phyloP scores from a whole-genome alignment of 2,888 invertebrate genomes.

The Sarcophaga caerulescens region DNA sequence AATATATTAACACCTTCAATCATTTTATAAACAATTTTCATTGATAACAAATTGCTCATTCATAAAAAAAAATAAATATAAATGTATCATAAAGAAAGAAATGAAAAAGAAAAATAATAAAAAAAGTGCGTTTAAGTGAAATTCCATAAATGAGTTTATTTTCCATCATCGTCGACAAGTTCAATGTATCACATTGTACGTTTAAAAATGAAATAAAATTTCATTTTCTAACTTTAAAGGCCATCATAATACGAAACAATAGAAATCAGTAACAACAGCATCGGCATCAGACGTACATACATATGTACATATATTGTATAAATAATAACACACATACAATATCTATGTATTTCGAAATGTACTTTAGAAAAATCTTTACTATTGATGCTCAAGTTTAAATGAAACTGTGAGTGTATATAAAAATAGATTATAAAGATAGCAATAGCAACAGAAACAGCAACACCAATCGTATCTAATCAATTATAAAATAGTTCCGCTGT shows the following conservation, averaged over 20 bases:
- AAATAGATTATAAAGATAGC: neutral
- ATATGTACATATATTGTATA: too few species aligned
- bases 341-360: too few species aligned
- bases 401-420: too few species aligned
- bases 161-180: neutral
- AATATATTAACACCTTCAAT: conserved; percentile 13
- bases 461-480: conserved; percentile 58
- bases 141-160: neutral
- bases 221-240: neutral
- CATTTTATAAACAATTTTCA: neutral
- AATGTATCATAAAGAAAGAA: neutral
- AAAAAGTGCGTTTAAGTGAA: neutral
- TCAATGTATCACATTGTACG: neutral
- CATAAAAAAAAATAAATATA: neutral
- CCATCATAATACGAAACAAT: neutral
- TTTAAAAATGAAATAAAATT: neutral
- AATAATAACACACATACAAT: too few species aligned
- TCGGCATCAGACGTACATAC: neutral
- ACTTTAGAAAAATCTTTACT: too few species aligned
- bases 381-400: too few species aligned
- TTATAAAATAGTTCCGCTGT: conserved; percentile 48
- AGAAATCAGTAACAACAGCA: neutral
- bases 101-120: conserved; percentile 12
- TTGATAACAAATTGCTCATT: neutral
- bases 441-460: conserved; percentile 5